Evolutionary conservation across 2,113 vertebrate species (phyloP), one percentile per base, ranked within the genome.

Genomic region (Spheniscus mendiculus): DNA sequence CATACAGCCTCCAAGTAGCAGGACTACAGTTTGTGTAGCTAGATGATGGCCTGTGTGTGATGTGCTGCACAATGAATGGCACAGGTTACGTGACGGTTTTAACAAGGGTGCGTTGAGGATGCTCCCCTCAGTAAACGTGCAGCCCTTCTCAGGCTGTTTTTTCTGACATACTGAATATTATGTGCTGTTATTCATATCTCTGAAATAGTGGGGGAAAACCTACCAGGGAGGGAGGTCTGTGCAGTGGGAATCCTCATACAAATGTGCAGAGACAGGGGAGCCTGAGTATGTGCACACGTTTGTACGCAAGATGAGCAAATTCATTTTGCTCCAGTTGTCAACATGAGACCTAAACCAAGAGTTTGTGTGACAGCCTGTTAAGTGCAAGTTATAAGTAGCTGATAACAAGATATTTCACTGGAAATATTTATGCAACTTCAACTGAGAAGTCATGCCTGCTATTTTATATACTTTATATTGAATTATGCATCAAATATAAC

Each of bases 351-450:
- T 87, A 83, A 34, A 82, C 70, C 81, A 89, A 69, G 42, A 84
- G 25, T 61, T 76, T 52, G 44, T 79, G 61, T 85, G 55, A 47
- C 65, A 94, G 47, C 61, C 47, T 79, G 36, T 71, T 90, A 91
- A 91, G 61, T 76, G 29, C 73, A 74, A 55, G n/a, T 73, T 84
- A 16, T 50, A 91, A 87, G 47, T 59, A 83, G 40, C 44, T 82
- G 47, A 93, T 93, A 85, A 71, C 0, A 1, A 91, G 80, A 49
- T 93, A 93, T 83, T 91, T 91, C 26, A 40, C 30, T 83, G 26
- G 73, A 94, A 96, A 87, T 93, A 78, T 67, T 96, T 94, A 67
- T 76, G 52, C 52, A 83, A 65, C n/a, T 79, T 91, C 47, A 79
- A 44, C 6, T 90, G 61, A 91, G 40, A 76, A 90, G 78, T 71